Evolutionary conservation across 2,113 vertebrate species (phyloP).

Genomic region (Rousettus leschenaultii): DNA sequence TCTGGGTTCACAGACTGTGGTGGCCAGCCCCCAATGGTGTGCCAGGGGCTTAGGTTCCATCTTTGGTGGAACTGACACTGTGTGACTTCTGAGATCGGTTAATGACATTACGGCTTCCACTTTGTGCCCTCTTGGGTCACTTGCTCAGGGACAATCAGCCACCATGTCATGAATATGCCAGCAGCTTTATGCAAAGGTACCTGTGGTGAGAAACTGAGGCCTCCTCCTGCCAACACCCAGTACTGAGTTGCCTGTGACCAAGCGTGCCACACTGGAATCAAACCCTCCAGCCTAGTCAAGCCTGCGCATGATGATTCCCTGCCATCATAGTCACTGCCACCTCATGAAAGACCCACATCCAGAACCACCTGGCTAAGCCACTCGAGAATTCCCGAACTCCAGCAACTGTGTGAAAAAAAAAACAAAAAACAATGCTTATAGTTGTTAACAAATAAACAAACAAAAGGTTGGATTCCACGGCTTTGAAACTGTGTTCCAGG

Average conservation of each 20-base stretch:
- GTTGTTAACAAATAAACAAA: neutral
- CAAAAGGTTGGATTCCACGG: neutral
- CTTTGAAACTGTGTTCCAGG: neutral
- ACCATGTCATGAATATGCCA: neutral
- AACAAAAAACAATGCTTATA: neutral
- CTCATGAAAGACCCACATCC: neutral
- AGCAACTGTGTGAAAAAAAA: neutral
- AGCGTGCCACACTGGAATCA: neutral
- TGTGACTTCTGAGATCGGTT: neutral
- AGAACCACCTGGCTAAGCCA: neutral
- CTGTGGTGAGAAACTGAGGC: neutral
- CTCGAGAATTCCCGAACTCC: neutral
- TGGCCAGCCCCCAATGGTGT: neutral
- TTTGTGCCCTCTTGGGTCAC: neutral
- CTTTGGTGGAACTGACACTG: neutral
- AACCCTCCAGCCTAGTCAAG: neutral
- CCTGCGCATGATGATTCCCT: neutral
- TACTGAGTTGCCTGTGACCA: neutral
- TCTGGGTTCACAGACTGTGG: neutral
- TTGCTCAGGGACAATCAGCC: neutral
- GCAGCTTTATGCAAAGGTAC: neutral
- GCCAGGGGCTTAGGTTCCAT: neutral
- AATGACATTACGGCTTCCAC: neutral
- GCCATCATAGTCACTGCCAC: neutral
- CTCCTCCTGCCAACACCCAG: neutral